Conservation (phyloP, 2,888 invertebrate species). For the Oscheius sp. region DNA sequence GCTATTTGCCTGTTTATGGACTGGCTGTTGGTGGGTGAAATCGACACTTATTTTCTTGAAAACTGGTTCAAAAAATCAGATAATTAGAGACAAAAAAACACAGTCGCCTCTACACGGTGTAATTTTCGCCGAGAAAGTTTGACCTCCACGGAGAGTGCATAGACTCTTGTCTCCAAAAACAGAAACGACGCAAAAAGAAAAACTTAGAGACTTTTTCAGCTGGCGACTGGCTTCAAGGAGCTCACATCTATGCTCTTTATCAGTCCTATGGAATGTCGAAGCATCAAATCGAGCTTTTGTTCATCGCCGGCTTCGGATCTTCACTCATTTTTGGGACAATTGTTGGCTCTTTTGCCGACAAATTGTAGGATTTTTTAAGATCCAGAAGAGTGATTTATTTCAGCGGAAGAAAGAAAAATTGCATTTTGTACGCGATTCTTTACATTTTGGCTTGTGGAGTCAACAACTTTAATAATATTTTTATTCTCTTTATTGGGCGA, state of each 20-base stretch:
- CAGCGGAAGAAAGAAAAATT: constrained; percentile 73
- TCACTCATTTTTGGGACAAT: constrained; percentile 74
- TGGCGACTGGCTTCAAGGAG: constrained; percentile 75
- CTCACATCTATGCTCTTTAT: constrained; percentile 74
- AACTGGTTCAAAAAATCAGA: not conserved
- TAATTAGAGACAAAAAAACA: not conserved
- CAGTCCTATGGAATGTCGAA: constrained; percentile 73
- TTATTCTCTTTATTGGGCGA: constrained; percentile 71
- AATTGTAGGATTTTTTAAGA: constrained; percentile 73
- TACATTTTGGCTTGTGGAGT: constrained; percentile 73
- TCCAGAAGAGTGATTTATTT: no score
- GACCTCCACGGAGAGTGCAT: no score
- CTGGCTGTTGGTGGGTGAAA: not conserved
- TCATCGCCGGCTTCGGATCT: constrained; percentile 74
- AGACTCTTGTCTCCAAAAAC: not conserved
- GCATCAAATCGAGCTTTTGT: constrained; percentile 71
- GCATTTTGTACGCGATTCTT: constrained; percentile 73
- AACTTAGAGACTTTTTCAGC: constrained; percentile 69
- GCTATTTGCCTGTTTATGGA: not conserved
- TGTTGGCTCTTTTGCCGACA: constrained; percentile 74
- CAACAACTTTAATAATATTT: constrained; percentile 74
- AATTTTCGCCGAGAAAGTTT: no score
- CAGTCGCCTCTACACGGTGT: no score
- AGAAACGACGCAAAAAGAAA: not conserved
- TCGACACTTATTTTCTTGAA: not conserved